These are phyloP conservation scores for Scaptodrosophila latifasciaeformis DNA, from an alignment of 2,888 invertebrate species.

Conservation along the genomic window DNA sequence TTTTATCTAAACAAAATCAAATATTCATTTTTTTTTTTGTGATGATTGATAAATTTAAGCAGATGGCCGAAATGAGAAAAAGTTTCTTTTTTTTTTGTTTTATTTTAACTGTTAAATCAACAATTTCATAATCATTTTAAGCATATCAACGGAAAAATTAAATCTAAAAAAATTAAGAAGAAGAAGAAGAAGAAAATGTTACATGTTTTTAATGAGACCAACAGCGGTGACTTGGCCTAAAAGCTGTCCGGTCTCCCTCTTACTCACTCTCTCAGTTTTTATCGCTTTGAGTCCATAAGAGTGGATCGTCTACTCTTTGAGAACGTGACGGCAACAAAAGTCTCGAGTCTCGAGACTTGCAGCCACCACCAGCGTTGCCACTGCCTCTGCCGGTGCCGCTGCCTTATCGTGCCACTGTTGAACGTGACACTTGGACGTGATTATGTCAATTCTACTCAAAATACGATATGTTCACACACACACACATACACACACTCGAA, in stretches of 20 bases:
- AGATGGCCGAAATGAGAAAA: background rate
- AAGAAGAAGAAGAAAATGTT: constrained; percentile 7
- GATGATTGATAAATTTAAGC: no score
- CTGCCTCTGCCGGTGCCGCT: no score
- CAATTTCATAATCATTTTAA: constrained; percentile 57
- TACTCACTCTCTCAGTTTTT: no score
- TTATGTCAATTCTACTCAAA: constrained; percentile 57
- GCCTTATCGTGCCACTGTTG: constrained; percentile 38
- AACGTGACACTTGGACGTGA: constrained; percentile 69
- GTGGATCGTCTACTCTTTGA: constrained; percentile 22
- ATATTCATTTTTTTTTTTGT: no score
- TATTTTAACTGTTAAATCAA: constrained; percentile 47
- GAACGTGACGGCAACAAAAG: constrained; percentile 64
- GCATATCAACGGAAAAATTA: no score
- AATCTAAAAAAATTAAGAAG: no score
- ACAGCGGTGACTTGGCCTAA: background rate
- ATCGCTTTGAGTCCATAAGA: no score
- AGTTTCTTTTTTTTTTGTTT: no score
- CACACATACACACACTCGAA: no score
- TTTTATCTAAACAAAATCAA: background rate
- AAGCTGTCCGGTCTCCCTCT: background rate
- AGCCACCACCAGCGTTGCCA: no score
- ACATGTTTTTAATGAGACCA: background rate
- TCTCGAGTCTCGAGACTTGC: constrained; percentile 19
- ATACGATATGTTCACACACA: no score